These are phyloP conservation scores for Desoria tigrina DNA, from an alignment of 2,888 invertebrate genomes.

Conservation along the genomic window DNA sequence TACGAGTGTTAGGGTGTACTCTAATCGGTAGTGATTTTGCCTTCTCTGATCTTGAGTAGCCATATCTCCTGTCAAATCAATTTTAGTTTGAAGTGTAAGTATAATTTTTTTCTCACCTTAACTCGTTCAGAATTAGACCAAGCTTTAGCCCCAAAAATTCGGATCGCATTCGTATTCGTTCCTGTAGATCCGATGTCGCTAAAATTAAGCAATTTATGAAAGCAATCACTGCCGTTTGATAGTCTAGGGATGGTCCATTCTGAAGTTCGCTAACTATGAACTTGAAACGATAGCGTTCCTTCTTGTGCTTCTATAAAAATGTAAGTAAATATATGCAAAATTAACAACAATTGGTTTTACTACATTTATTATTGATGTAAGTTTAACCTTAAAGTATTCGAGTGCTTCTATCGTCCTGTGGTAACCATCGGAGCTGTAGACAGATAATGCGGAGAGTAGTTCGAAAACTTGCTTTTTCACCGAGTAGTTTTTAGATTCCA, in stretches of 20 bases:
- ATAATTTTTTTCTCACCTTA: too few relatives aligned
- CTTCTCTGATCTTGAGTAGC: too few relatives aligned
- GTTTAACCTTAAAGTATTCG: conserved; percentile 83
- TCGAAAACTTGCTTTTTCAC: conserved; percentile 97
- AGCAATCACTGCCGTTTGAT: conserved; percentile 86
- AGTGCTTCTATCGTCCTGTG: conserved; percentile 83
- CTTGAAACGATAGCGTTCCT: conserved; percentile 84
- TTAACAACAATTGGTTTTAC: too few relatives aligned
- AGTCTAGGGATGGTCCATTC: conserved; percentile 76
- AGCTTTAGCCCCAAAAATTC: conserved; percentile 93
- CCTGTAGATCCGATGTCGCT: conserved; percentile 81
- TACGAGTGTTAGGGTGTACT: too few relatives aligned
- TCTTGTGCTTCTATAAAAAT: conserved; percentile 71
- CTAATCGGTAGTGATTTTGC: too few relatives aligned
- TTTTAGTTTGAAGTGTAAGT: too few relatives aligned
- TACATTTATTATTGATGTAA: too few relatives aligned
- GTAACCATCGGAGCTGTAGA: conserved; percentile 88
- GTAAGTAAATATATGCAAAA: not conserved
- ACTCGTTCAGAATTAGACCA: conserved; percentile 78
- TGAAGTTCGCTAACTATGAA: conserved; percentile 86
- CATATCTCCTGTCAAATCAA: too few relatives aligned
- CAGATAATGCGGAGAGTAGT: conserved; percentile 88
- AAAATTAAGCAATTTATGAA: conserved; percentile 96
- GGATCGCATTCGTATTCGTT: conserved; percentile 83
- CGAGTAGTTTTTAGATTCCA: conserved; percentile 84